Base-by-base conservation (phyloP, 2,888 invertebrate species). In the Chloromyia formosa region DNA sequence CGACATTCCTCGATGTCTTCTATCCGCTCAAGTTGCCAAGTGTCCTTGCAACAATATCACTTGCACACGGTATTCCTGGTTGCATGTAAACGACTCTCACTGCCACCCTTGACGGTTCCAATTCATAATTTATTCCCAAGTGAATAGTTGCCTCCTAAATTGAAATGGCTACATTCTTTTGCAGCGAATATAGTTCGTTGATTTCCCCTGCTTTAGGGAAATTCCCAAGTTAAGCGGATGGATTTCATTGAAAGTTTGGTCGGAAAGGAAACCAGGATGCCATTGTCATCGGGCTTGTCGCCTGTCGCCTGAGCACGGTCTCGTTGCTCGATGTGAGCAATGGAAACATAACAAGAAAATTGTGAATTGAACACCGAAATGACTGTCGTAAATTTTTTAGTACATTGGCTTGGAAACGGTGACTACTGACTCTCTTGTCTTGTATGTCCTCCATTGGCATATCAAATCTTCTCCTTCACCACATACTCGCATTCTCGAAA, bases 341-440 rank as follows among this genome's bases (percentile, higher is more conserved):
- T 45, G 66, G 49, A 49, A 49, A 35, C 58, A 56, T 71, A 56
- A 40, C 71, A 35, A 58, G 40, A 20, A 71, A 56, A 42, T 54
- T 71, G 56, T 56, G 56, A 56, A 71, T 42, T 56, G 71, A 71
- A 71, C 42, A 71, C 35, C 14, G 71, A 58, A 71, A 56, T 56
- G 56, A 71, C 71, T 56, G 71, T 56, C 71, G 56, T 71, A 71
- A 71, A 71, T 71, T 58, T 71, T 71, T 71, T 58, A 71, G 56
- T 56, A 58, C 23, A 71, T 71, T 56, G 58, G 20, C 35, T 56
- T 35, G 12, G 27, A 35, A 2, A 7, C 27, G 27, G 27, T 7
- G 27, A 35, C 27, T 35, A 35, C 27, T 35, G 27, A 35, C 7
- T 35, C 49, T 49, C 12, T 12, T 5, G 14, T 49, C 49, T n/a